These are phyloP conservation scores for Leptonema lineaticorne DNA, from an alignment of 1,140 invertebrate species.

Conservation along the genomic window DNA sequence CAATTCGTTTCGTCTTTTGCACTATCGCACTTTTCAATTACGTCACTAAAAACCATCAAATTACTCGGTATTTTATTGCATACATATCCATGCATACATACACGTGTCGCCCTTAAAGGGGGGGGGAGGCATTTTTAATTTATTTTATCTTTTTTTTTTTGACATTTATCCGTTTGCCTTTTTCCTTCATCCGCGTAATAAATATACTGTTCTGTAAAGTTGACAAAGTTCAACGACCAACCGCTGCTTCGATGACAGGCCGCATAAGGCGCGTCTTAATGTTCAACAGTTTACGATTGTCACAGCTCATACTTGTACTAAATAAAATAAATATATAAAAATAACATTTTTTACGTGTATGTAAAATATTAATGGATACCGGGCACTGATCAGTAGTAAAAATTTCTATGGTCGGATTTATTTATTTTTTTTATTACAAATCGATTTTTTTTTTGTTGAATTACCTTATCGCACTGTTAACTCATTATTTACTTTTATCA, in stretches of 20 bases:
- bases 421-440: no score
- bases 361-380: no score
- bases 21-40: background rate
- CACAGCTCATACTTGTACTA: background rate
- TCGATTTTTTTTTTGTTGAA: no score
- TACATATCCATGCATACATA: no score
- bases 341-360: no score
- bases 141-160: background rate
- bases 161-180: background rate
- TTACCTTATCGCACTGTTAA: no score
- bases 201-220: background rate
- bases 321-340: background rate
- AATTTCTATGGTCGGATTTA: no score
- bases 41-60: background rate
- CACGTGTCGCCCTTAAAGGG: no score
- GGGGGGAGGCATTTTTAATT: no score
- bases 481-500: no score
- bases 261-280: background rate
- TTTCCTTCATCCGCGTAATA: background rate
- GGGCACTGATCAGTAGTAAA: no score
- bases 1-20: background rate
- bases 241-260: background rate
- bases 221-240: conserved; percentile 14
- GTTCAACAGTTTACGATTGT: background rate
- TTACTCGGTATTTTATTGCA: no score